Evolutionary conservation across 2,888 invertebrate genomes (phyloP).

Genomic region (Stegophylla sp.): DNA sequence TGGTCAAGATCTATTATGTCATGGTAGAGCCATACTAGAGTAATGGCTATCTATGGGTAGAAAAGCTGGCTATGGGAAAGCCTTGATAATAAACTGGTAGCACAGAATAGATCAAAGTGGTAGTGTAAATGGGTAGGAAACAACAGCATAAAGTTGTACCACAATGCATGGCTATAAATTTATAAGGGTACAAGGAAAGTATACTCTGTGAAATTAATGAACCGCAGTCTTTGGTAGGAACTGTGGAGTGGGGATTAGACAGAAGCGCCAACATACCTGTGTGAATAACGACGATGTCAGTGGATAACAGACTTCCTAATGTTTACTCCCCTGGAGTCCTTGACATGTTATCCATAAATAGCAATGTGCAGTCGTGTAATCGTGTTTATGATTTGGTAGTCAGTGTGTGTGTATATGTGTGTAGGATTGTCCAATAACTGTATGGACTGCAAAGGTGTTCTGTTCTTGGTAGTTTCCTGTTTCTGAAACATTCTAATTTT

Average conservation of each 20-base stretch:
- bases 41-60: too few relatives aligned
- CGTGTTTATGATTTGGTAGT: conserved; percentile 40
- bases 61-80: too few relatives aligned
- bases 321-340: conserved; percentile 28
- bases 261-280: conserved; percentile 25
- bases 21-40: too few relatives aligned
- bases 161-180: too few relatives aligned
- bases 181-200: too few relatives aligned
- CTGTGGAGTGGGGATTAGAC: conserved; percentile 18
- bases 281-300: neutral
- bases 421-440: neutral
- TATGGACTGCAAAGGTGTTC: neutral
- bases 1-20: too few relatives aligned
- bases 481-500: conserved; percentile 36
- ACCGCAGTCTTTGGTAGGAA: too few relatives aligned
- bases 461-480: neutral
- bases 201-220: too few relatives aligned
- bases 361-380: conserved; percentile 50
- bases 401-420: neutral
- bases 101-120: too few relatives aligned
- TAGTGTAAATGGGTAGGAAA: too few relatives aligned
- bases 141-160: too few relatives aligned
- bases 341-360: conserved; percentile 57
- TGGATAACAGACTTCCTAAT: neutral
- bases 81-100: too few relatives aligned